A percentile compares a stretch with the other conserved stretches of the same genome.
Conservation (phyloP, 1,140 invertebrate genomes). For the Grapholita molesta region DNA sequence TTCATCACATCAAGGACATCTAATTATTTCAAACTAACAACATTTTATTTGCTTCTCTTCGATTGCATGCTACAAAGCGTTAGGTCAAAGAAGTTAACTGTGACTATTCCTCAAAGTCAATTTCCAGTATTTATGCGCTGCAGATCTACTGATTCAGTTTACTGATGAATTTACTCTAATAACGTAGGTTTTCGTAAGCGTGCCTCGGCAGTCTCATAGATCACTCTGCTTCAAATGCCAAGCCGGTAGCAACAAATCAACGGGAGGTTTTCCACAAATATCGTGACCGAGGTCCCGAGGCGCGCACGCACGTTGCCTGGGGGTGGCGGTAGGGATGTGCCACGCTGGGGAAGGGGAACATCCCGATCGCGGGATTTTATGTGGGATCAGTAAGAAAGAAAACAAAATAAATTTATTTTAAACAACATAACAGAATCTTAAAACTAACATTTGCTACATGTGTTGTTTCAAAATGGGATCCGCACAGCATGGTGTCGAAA, state of each 20-base stretch:
- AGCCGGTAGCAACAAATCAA: not conserved
- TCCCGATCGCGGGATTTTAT: not conserved
- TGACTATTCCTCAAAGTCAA: not conserved
- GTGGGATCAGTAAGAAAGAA: no score
- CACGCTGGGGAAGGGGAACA: not conserved
- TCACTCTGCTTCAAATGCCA: not conserved
- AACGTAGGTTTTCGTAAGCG: not conserved
- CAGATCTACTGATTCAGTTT: not conserved
- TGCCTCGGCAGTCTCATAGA: not conserved
- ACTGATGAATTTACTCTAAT: not conserved
- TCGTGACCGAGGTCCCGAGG: not conserved
- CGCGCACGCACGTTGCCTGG: not conserved
- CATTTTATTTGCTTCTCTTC: no score
- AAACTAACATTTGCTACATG: no score
- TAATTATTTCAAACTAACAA: no score
- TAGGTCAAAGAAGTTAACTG: not conserved
- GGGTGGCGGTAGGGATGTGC: not conserved
- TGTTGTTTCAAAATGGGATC: no score
- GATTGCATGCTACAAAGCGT: no score
- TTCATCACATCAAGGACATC: no score
- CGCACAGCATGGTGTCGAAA: no score
- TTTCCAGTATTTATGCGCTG: not conserved
- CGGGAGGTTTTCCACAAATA: slow-evolving; percentile 6
- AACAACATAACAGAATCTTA: no score
- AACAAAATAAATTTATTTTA: no score